Evolutionary conservation across 2,797 vertebrate genomes (phyloP).

Genomic region (Pipistrellus pygmaeus): DNA sequence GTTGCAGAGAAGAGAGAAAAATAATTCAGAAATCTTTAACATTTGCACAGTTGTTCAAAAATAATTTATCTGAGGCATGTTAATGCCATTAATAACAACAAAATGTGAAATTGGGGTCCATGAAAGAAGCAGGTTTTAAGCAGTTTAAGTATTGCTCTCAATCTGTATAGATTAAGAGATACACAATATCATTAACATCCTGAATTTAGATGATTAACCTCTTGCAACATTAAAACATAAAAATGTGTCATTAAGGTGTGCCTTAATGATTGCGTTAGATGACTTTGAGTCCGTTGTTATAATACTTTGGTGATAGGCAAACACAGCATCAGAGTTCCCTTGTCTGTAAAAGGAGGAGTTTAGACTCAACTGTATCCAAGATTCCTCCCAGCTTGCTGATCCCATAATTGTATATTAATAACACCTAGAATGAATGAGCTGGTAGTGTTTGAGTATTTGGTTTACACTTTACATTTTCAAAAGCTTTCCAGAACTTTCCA

Average conservation of each 20-base stretch:
- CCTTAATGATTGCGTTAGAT: neutral
- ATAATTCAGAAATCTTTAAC: constrained; percentile 23
- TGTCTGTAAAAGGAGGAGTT: neutral
- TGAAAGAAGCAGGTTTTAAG: neutral
- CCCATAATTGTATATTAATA: neutral
- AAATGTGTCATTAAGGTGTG: neutral
- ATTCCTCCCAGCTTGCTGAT: neutral
- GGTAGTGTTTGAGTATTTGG: constrained; percentile 30
- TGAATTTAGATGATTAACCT: constrained; percentile 49
- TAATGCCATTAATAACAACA: neutral
- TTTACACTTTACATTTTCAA: constrained; percentile 15
- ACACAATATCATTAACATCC: neutral
- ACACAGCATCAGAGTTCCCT: neutral
- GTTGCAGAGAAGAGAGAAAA: constrained; percentile 18
- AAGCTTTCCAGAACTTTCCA: constrained; percentile 5
- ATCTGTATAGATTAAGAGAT: neutral
- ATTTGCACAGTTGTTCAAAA: neutral
- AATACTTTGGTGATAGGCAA: constrained; percentile 11
- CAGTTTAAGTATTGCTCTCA: neutral
- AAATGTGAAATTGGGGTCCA: neutral
- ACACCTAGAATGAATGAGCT: neutral
- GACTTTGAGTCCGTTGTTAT: constrained; percentile 2
- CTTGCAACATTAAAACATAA: neutral
- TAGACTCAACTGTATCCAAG: neutral
- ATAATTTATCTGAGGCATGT: constrained; percentile 31